Percentiles rank a stretch among this genome's conserved stretches.
These are phyloP conservation scores for Alcedo atthis DNA, from an alignment of 2,797 vertebrate species.

Conservation along the genomic window DNA sequence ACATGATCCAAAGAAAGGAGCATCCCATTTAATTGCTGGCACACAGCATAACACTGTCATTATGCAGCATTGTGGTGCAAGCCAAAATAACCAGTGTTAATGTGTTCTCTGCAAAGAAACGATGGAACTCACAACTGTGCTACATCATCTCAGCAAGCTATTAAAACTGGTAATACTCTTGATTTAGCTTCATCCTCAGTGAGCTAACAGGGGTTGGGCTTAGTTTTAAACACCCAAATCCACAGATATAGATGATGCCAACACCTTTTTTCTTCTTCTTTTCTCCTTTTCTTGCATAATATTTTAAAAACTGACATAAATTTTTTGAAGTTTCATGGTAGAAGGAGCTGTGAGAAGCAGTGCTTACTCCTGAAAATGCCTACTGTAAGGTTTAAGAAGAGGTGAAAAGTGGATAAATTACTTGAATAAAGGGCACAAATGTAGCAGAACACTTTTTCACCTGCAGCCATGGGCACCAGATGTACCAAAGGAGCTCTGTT, in stretches of 20 bases:
- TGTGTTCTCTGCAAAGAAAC: conserved; percentile 36
- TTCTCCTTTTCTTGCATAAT: neutral
- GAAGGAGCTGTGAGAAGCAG: neutral
- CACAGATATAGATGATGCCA: neutral
- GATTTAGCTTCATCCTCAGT: neutral
- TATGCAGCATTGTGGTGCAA: conserved; percentile 16
- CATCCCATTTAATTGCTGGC: conserved; percentile 63
- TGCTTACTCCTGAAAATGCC: neutral
- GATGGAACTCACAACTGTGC: neutral
- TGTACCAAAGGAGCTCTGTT: neutral
- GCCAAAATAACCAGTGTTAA: conserved; percentile 47
- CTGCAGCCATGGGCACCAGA: neutral
- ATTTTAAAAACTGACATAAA: conserved; percentile 6
- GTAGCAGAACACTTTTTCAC: neutral
- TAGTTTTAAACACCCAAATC: conserved; percentile 30
- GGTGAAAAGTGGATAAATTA: conserved; percentile 24
- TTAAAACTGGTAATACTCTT: conserved; percentile 26
- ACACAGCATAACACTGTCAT: conserved; percentile 16
- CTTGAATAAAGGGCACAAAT: neutral
- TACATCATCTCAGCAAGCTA: neutral
- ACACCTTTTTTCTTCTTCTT: neutral
- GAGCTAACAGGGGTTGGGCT: neutral
- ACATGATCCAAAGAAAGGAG: conserved; percentile 58
- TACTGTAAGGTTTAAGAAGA: neutral
- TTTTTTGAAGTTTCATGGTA: conserved; percentile 9